Base-by-base conservation (phyloP, 1,140 invertebrate genomes). In the Halictus rubicundus region DNA sequence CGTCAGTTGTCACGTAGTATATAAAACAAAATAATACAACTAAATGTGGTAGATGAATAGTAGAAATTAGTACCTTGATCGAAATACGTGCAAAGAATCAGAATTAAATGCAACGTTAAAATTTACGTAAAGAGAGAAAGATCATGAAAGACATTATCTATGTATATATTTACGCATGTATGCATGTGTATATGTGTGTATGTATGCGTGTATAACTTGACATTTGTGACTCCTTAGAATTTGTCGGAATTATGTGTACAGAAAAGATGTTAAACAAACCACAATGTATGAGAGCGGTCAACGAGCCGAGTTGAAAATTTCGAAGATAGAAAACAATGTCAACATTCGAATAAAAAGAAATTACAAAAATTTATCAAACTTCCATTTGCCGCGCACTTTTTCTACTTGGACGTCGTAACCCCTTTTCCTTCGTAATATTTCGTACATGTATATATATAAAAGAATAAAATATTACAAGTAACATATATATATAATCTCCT, bases 1-100 rank as follows among this genome's bases (percentile, higher is more conserved):
- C 46, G 52, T 82, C 61, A 52, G 5, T 72, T 70, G 76, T 78
- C 49, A 54, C 37, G 70, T 57, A 72, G 42, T 42, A 66, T 42
- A 66, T 57, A 42, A 81, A 77, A 46, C 4, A 71, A 14, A 63
- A 42, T 68, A 19, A 80, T 72, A 64, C 5, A 57, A 78, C n/a
- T 46, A 65, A 64, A 54, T 39, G 32, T 46, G 10, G 14, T 42
- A 76, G 32, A 68, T 19, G n/a, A n/a, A 25, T 65, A 63, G 39
- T 25, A 42, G 37, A 46, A 16, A 25, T 74, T 74, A 66, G 21
- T 59, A 2, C 23, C 46, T 76, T 37, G 2, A 21, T 8, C 21
- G 32, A 76, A 42, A 16, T 37, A 21, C 21, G 23, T 54, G 23
- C 60, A 16, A 46, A 73, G 8, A 25, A 68, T 63, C 59, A 10